Percentiles rank a stretch among this genome's conserved stretches.
phyloP scores from a whole-genome alignment of 1,140 invertebrate genomes.

The Triops cancriformis region DNA sequence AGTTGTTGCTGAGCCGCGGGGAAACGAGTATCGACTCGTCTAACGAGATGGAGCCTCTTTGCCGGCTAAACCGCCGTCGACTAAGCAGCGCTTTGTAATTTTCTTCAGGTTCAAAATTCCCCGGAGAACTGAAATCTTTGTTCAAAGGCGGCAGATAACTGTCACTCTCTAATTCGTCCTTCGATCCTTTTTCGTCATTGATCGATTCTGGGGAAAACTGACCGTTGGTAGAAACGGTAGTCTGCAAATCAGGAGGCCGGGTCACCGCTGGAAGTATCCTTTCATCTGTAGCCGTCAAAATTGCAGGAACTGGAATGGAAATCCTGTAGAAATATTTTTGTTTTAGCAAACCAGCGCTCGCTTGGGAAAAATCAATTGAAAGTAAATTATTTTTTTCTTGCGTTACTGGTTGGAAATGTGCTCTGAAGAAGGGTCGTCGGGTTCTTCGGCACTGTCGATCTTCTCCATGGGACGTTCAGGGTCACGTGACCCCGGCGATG shows the following conservation, averaged over 20 bases:
- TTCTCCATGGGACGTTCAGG: constrained; percentile 38
- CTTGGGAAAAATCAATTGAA: too few species aligned
- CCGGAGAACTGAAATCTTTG: background rate
- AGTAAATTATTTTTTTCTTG: too few species aligned
- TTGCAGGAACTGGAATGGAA: background rate
- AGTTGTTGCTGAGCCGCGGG: constrained; percentile 18
- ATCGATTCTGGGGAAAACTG: background rate
- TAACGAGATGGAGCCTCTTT: constrained; percentile 28
- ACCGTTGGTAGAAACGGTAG: background rate
- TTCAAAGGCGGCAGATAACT: background rate
- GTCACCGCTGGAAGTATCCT: background rate
- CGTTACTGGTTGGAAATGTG: background rate
- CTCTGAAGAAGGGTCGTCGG: background rate
- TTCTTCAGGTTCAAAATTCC: background rate
- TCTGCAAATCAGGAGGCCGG: background rate
- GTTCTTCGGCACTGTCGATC: constrained; percentile 20
- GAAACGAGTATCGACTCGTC: constrained; percentile 27
- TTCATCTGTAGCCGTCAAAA: background rate
- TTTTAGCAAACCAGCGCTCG: too few species aligned
- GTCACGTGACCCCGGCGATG: constrained; percentile 39
- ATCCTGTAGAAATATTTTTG: background rate
- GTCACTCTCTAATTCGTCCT: background rate
- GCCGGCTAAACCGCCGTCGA: constrained; percentile 21
- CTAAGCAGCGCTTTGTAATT: constrained; percentile 16
- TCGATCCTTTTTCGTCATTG: background rate